phyloP scores from a whole-genome alignment of 2,888 invertebrate genomes.

The Busseola fusca region DNA sequence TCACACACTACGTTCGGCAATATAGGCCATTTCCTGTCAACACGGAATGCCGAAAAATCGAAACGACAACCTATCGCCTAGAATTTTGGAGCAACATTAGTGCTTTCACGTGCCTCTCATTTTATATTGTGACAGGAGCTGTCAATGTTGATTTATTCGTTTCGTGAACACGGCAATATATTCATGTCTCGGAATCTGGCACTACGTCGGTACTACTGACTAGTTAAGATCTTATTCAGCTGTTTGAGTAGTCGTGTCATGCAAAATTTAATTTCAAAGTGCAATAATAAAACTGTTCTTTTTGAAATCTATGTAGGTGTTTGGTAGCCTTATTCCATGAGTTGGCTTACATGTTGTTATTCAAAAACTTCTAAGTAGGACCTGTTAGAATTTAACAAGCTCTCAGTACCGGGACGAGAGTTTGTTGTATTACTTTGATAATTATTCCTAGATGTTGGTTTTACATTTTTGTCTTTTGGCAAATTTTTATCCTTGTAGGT shows the following conservation, averaged over 20 bases:
- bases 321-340: not conserved
- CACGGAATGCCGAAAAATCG: conserved; percentile 72
- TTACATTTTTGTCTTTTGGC: too few species aligned
- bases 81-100: conserved; percentile 62
- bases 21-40: conserved; percentile 80
- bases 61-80: conserved; percentile 63
- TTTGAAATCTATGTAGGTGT: not conserved
- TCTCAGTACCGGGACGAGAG: too few species aligned
- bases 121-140: conserved; percentile 41
- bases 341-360: not conserved
- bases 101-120: conserved; percentile 56
- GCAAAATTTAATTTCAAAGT: not conserved
- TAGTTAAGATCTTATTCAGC: conserved; percentile 10
- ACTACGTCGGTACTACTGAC: conserved; percentile 6
- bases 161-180: conserved; percentile 40
- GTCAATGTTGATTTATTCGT: conserved; percentile 54
- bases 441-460: too few species aligned
- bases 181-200: conserved; percentile 23
- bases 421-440: too few species aligned
- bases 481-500: too few species aligned
- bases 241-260: conserved; percentile 11
- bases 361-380: not conserved
- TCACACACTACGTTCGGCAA: conserved; percentile 74
- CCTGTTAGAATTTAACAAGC: too few species aligned
- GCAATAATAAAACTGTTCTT: not conserved